A percentile compares a stretch with the other conserved stretches of the same genome.
Conservation (phyloP, 2,797 vertebrate species). For the Hyperoplus lanceolatus region DNA sequence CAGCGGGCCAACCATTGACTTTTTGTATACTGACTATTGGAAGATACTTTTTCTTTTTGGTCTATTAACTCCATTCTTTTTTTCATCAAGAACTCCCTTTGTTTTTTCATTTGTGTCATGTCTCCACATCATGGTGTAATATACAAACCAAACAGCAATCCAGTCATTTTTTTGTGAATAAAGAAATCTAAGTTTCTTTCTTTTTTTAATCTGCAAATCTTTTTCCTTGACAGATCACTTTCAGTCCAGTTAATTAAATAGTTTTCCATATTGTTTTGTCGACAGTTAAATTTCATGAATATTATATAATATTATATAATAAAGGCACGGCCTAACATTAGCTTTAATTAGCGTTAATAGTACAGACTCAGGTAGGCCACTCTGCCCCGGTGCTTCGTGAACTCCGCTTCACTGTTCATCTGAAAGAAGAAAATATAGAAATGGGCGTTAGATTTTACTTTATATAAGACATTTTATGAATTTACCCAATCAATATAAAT, state of each 20-base stretch:
- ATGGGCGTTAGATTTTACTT: background rate
- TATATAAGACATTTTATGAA: no score
- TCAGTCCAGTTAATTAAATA: background rate
- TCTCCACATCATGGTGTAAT: conserved; percentile 37
- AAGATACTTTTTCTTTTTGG: conserved; percentile 15
- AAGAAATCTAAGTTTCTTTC: conserved; percentile 43
- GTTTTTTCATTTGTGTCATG: conserved; percentile 10
- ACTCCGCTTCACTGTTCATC: conserved; percentile 85
- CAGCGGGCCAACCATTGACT: conserved; percentile 18
- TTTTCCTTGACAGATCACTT: background rate
- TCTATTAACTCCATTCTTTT: conserved; percentile 15
- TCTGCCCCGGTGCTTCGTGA: conserved; percentile 81
- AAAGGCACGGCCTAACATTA: background rate
- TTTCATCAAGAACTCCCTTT: conserved; percentile 41
- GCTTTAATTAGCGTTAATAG: conserved; percentile 37
- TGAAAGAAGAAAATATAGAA: conserved; percentile 65
- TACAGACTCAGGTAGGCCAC: conserved; percentile 88
- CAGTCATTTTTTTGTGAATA: conserved; percentile 60
- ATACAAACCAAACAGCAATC: conserved; percentile 29
- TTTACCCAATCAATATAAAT: background rate
- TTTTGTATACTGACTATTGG: conserved; percentile 29
- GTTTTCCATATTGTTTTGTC: background rate
- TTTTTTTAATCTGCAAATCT: conserved; percentile 5
- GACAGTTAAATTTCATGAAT: background rate
- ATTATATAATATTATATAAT: background rate